Evolutionary conservation across 2,113 vertebrate genomes (phyloP).

Genomic region (Lagopus muta): DNA sequence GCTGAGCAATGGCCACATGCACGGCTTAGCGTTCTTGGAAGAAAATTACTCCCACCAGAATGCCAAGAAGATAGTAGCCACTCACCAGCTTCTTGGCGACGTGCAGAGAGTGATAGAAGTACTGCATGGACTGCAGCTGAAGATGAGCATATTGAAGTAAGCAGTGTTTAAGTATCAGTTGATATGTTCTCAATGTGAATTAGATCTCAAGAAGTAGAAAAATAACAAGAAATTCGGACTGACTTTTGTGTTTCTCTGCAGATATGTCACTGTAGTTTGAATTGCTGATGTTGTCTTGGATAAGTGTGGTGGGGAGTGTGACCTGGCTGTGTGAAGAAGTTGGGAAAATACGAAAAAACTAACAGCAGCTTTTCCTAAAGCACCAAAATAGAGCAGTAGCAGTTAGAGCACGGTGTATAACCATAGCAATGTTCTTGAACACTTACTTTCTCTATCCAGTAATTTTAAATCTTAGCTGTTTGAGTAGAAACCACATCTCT

Average conservation of each 20-base stretch:
- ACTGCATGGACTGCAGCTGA: slow-evolving; percentile 91
- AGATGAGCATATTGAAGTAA: slow-evolving; percentile 95
- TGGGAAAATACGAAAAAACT: background rate
- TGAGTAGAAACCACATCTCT: background rate
- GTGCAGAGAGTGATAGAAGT: slow-evolving; percentile 89
- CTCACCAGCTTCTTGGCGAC: slow-evolving; percentile 91
- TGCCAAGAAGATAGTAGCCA: slow-evolving; percentile 91
- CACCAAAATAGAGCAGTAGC: background rate
- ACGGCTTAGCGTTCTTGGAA: slow-evolving; percentile 91
- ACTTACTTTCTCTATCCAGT: background rate
- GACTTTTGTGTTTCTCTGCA: background rate
- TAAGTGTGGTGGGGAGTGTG: background rate
- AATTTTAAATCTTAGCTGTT: background rate
- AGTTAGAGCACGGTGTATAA: background rate
- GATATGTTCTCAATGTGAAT: background rate
- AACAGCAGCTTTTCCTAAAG: background rate
- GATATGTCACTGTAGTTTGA: background rate
- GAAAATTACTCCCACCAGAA: slow-evolving; percentile 96
- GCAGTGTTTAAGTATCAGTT: background rate
- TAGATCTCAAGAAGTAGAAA: background rate
- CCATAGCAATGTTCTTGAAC: background rate
- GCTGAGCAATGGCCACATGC: slow-evolving; percentile 93
- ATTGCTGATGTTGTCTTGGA: background rate
- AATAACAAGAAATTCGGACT: background rate
- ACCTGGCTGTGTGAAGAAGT: background rate